Evolutionary conservation across 2,797 vertebrate genomes (phyloP).

Genomic region (Smutsia temminckii): DNA sequence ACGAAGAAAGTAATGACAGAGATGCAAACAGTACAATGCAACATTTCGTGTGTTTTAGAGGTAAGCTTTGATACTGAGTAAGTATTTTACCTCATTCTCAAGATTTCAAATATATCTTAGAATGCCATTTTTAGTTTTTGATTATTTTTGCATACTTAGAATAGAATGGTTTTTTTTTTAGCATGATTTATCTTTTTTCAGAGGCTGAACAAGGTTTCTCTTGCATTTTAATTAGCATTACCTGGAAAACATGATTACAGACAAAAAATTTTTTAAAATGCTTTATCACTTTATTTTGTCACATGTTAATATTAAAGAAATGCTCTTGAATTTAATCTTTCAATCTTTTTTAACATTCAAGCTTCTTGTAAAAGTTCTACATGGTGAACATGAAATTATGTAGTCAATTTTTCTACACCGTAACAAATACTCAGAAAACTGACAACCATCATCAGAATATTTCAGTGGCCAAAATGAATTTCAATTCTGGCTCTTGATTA

Average conservation of each 20-base stretch:
- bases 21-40: background rate
- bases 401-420: background rate
- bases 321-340: background rate
- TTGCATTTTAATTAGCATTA: constrained; percentile 9
- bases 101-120: background rate
- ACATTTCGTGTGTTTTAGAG: background rate
- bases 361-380: background rate
- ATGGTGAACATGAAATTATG: background rate
- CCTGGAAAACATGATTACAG: constrained; percentile 8
- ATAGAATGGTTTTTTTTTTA: background rate
- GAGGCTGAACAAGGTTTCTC: background rate
- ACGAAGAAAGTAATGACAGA: background rate
- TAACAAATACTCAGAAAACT: background rate
- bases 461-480: background rate
- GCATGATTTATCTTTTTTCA: constrained; percentile 2
- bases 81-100: background rate
- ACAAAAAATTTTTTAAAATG: background rate
- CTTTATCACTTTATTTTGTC: background rate
- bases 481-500: background rate
- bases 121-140: background rate
- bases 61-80: background rate
- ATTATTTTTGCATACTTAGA: constrained; percentile 15
- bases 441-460: background rate
- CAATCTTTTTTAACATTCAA: background rate
- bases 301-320: background rate